Evolutionary conservation across 2,888 invertebrate species (phyloP).

Genomic region (Chironomus riparius): DNA sequence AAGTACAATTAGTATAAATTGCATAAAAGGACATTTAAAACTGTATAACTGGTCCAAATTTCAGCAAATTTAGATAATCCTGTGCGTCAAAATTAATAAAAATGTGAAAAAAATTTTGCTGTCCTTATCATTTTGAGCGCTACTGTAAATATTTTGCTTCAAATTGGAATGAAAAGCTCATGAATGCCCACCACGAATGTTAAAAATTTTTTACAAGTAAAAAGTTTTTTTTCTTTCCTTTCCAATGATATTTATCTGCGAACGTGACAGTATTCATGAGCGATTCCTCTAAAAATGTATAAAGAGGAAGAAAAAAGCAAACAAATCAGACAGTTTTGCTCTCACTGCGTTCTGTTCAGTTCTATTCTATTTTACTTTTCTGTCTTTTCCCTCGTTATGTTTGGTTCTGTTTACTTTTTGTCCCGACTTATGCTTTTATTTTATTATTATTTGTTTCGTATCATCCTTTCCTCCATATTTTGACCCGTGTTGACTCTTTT

Average conservation of each 20-base stretch:
- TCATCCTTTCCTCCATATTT: too few species aligned
- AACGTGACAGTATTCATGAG: neutral
- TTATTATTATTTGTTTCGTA: constrained; percentile 29
- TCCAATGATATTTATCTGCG: neutral
- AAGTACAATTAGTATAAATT: too few species aligned
- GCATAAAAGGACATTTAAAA: too few species aligned
- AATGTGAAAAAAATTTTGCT: too few species aligned
- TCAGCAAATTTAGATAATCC: too few species aligned
- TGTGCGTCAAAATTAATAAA: too few species aligned
- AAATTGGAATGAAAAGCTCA: neutral
- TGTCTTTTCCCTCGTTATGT: constrained; percentile 36
- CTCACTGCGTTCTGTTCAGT: neutral
- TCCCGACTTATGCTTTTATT: constrained; percentile 28
- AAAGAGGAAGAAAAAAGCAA: neutral
- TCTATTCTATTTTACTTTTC: neutral
- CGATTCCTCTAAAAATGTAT: neutral
- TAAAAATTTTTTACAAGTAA: neutral
- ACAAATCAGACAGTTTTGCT: neutral
- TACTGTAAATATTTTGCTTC: neutral
- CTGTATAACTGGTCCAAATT: too few species aligned
- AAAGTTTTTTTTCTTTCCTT: neutral
- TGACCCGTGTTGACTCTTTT: too few species aligned
- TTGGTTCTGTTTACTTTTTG: neutral
- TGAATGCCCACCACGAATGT: neutral
- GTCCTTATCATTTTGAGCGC: too few species aligned